These are phyloP conservation scores for Silurus meridionalis DNA, from an alignment of 2,113 vertebrate genomes.

Conservation along the genomic window DNA sequence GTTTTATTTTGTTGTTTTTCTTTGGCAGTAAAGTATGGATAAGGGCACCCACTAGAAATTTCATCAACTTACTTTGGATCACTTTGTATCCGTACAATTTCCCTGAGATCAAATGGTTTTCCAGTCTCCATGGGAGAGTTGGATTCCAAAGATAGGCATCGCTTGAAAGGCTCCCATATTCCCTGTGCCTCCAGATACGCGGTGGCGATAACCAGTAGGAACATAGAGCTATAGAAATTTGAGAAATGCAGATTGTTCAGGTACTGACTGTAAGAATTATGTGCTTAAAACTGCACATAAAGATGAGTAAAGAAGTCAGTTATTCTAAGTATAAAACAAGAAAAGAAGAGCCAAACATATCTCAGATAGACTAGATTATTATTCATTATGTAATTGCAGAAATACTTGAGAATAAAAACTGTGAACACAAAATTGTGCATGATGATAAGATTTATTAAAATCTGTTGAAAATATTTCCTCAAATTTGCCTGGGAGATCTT, in stretches of 20 bases:
- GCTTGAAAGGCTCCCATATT: constrained; percentile 97
- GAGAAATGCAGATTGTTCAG: background rate
- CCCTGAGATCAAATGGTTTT: constrained; percentile 96
- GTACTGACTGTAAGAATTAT: background rate
- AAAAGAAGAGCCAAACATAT: background rate
- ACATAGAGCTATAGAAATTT: constrained; percentile 81
- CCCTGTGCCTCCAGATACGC: constrained; percentile 97
- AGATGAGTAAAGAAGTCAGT: background rate
- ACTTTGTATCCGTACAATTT: constrained; percentile 92
- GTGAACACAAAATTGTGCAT: background rate
- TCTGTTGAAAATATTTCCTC: background rate
- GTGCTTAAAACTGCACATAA: background rate
- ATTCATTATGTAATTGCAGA: background rate
- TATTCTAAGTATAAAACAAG: background rate
- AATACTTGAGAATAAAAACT: background rate
- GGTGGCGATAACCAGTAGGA: constrained; percentile 92
- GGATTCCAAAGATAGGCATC: constrained; percentile 89
- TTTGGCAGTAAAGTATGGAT: background rate
- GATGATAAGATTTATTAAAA: background rate
- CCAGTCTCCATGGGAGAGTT: constrained; percentile 89
- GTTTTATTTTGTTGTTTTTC: background rate
- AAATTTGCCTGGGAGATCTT: background rate
- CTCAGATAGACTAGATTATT: background rate
- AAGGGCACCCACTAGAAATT: background rate
- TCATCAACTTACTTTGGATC: constrained; percentile 85